These are phyloP conservation scores for Nyctibius bracteatus DNA, from an alignment of 2,113 vertebrate genomes.

Conservation along the genomic window DNA sequence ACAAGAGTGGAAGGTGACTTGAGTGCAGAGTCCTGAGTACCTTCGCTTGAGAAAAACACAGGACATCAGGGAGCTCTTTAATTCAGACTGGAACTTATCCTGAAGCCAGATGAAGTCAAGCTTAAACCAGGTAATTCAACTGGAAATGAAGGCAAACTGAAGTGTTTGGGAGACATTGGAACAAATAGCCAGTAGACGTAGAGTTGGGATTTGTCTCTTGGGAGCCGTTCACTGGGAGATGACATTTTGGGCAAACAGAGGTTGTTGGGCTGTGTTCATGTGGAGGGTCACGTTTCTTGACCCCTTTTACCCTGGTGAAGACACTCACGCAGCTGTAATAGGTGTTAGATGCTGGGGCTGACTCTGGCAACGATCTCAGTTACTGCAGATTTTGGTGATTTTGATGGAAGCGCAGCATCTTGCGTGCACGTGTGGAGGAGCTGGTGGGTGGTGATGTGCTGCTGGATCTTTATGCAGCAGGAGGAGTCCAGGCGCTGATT, in stretches of 20 bases:
- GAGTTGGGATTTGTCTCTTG: not conserved
- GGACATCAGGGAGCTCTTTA: not conserved
- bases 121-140: not conserved
- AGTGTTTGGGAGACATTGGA: not conserved
- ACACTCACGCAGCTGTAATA: not conserved
- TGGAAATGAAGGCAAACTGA: not conserved
- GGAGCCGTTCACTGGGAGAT: not conserved
- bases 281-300: not conserved
- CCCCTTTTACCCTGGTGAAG: not conserved
- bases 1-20: not conserved
- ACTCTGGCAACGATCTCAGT: accelerated
- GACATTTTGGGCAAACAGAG: not conserved
- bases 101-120: not conserved
- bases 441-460: not conserved
- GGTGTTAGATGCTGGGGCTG: not conserved
- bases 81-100: not conserved
- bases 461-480: not conserved
- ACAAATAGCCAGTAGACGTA: accelerated
- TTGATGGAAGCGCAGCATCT: not conserved
- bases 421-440: not conserved
- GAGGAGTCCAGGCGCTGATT: not conserved
- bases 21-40: not conserved
- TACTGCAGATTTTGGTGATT: accelerated
- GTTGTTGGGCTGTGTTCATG: not conserved
- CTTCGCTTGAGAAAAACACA: not conserved